phyloP scores from a whole-genome alignment of 1,140 invertebrate species.

The Belonocnema kinseyi region DNA sequence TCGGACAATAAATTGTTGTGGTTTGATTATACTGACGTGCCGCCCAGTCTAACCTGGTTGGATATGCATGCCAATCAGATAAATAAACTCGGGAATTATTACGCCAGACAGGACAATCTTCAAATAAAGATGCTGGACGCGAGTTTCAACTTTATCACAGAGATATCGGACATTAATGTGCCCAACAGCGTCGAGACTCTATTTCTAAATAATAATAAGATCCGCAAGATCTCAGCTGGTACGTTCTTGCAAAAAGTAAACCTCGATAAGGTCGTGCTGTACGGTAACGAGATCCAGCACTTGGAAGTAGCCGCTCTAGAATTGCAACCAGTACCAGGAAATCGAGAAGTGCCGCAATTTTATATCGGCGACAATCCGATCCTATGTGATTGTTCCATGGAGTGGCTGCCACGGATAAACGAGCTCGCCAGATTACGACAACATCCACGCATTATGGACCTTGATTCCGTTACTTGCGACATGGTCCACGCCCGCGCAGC shows the following conservation, averaged over 20 bases:
- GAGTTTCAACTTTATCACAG: slow-evolving; percentile 83
- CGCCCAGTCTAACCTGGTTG: slow-evolving; percentile 88
- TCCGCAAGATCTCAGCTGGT: slow-evolving; percentile 81
- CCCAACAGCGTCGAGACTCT: slow-evolving; percentile 85
- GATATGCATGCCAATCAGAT: slow-evolving; percentile 94
- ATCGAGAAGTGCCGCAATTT: slow-evolving; percentile 83
- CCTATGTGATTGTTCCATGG: slow-evolving; percentile 89
- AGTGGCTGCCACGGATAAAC: slow-evolving; percentile 89
- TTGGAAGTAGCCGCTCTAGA: slow-evolving; percentile 84
- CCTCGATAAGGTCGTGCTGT: slow-evolving; percentile 85
- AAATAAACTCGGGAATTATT: slow-evolving; percentile 86
- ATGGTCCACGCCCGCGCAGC: slow-evolving; percentile 89
- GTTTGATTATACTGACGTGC: slow-evolving; percentile 93
- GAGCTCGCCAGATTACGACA: slow-evolving; percentile 83
- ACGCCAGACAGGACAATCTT: slow-evolving; percentile 77
- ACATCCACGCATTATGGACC: slow-evolving; percentile 92
- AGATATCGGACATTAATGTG: slow-evolving; percentile 81
- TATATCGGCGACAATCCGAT: slow-evolving; percentile 89
- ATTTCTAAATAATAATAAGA: slow-evolving; percentile 86
- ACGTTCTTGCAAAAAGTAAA: slow-evolving; percentile 84
- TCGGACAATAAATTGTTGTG: slow-evolving; percentile 92
- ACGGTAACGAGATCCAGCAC: slow-evolving; percentile 84
- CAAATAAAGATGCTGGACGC: slow-evolving; percentile 86
- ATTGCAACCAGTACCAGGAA: slow-evolving; percentile 80
- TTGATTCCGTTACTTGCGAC: slow-evolving; percentile 93